A percentile compares a stretch with the other conserved stretches of the same genome.
These are phyloP conservation scores for Drosophila eugracilis DNA, from an alignment of 1,140 invertebrate genomes.

Conservation along the genomic window DNA sequence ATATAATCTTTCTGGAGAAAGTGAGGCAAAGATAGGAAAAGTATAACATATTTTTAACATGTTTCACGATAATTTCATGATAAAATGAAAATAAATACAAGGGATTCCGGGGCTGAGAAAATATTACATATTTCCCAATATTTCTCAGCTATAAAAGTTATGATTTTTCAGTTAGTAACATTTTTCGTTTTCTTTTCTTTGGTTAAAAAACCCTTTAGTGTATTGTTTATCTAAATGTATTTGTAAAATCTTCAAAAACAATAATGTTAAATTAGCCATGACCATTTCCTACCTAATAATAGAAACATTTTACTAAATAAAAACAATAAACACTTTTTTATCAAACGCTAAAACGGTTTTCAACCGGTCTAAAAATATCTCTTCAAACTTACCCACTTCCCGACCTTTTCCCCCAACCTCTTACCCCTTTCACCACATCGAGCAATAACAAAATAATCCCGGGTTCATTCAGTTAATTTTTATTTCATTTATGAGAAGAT, in stretches of 20 bases:
- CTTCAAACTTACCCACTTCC: conserved; percentile 6
- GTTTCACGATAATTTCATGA: conserved; percentile 2
- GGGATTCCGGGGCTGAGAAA: too few relatives aligned
- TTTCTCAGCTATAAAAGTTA: too few relatives aligned
- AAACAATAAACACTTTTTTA: conserved; percentile 6
- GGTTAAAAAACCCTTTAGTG: neutral
- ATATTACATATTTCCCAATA: too few relatives aligned
- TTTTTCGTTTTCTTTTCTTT: neutral
- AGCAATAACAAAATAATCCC: conserved; percentile 13
- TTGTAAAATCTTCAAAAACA: neutral
- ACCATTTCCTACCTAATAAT: neutral
- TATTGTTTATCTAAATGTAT: neutral
- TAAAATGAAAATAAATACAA: conserved; percentile 11
- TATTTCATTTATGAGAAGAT: conserved; percentile 38
- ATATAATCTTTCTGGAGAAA: conserved; percentile 36
- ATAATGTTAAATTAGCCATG: neutral
- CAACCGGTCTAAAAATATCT: conserved; percentile 8
- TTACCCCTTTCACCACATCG: conserved; percentile 4
- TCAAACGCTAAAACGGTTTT: conserved; percentile 10
- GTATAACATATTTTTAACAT: neutral
- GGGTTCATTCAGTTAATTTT: conserved; percentile 43
- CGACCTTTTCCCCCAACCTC: neutral
- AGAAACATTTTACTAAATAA: conserved; percentile 4
- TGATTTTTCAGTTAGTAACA: too few relatives aligned
- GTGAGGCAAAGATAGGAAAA: conserved; percentile 17